Base-by-base conservation (phyloP, 2,113 vertebrate genomes). In the Tragelaphus imberbis region DNA sequence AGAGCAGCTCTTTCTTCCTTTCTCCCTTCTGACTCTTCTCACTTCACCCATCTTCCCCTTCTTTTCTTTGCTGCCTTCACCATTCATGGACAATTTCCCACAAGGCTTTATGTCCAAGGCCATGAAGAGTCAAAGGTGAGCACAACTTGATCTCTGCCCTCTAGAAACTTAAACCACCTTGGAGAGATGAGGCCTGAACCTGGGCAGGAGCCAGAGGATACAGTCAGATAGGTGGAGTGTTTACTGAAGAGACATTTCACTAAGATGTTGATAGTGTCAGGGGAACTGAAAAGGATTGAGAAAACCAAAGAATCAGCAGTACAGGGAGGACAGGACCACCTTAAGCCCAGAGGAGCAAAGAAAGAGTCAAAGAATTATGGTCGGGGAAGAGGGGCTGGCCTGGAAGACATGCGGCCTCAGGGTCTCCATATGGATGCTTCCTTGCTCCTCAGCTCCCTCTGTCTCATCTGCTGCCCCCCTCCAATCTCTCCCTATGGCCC, bases 261-360 rank as follows among this genome's bases (percentile, higher is more conserved):
- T 79, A 95, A 96, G 86, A 81, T 44, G 10, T n/a, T 47, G 7
- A 33, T 61, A 17, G 53, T 87, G 63, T 87, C 30, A 92, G 21
- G 10, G 49, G 68, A 53, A 61, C 7, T 25, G 6, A 15, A 58
- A 17, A 14, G 2, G 49, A 53, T 33, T 4, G 30, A 10, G 3
- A 85, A 86, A 16, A 40, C 6, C 19, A 25, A 51, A 33, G 53
- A 71, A 92, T 56, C 47, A 68, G 16, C 47, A 80, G 56, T 5
- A 85, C 16, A 56, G 36, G 84, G 30, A 92, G 71, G 14, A 14
- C 23, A 36, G 56, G 49, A 33, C 33, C 23, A 30, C 4, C 12
- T 12, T 51, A 49, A 47, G 59, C 21, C 12, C 77, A 94, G 55
- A 61, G 44, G 11, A 77, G 10, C 53, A 88, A 87, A 61, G 68